A percentile compares a stretch with the other conserved stretches of the same genome.
phyloP scores from a whole-genome alignment of 2,797 vertebrate genomes.

The Rhinichthys osculus region DNA sequence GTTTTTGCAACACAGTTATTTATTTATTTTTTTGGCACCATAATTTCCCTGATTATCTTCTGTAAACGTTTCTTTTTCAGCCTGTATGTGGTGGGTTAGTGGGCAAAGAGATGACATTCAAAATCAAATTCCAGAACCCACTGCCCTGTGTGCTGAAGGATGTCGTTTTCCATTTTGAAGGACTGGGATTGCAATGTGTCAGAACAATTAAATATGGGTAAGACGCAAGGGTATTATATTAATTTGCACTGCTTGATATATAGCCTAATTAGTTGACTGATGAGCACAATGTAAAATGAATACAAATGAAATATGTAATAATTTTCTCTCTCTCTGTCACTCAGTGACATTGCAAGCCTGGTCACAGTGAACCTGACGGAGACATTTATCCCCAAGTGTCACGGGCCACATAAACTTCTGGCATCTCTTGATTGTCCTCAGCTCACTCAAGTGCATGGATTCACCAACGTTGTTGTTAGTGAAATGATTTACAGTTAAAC shows the following conservation, averaged over 20 bases:
- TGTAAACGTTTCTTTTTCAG: conserved; percentile 61
- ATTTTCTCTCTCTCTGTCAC: neutral
- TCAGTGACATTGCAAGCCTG: conserved; percentile 74
- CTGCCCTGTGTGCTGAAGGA: conserved; percentile 79
- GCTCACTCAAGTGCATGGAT: conserved; percentile 88
- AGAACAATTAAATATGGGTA: conserved; percentile 85
- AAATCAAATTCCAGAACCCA: conserved; percentile 89
- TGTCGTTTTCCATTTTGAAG: conserved; percentile 86
- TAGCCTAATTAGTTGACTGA: neutral
- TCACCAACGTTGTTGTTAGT: conserved; percentile 73
- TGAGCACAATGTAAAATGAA: neutral
- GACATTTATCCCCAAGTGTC: conserved; percentile 81
- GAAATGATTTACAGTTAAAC: neutral
- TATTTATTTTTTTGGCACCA: neutral
- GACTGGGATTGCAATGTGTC: conserved; percentile 84
- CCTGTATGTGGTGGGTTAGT: conserved; percentile 75
- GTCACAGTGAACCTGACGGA: conserved; percentile 81
- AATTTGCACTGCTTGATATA: neutral
- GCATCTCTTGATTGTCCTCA: conserved; percentile 86
- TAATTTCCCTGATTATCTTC: neutral
- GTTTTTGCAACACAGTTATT: neutral
- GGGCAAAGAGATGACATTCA: conserved; percentile 82
- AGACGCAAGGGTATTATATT: conserved; percentile 24
- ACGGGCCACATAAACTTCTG: conserved; percentile 85
- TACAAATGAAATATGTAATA: neutral